A percentile compares a stretch with the other conserved stretches of the same genome.
Evolutionary conservation across 2,797 vertebrate genomes (phyloP).

Genomic region (Oceanodroma leucorhoa): DNA sequence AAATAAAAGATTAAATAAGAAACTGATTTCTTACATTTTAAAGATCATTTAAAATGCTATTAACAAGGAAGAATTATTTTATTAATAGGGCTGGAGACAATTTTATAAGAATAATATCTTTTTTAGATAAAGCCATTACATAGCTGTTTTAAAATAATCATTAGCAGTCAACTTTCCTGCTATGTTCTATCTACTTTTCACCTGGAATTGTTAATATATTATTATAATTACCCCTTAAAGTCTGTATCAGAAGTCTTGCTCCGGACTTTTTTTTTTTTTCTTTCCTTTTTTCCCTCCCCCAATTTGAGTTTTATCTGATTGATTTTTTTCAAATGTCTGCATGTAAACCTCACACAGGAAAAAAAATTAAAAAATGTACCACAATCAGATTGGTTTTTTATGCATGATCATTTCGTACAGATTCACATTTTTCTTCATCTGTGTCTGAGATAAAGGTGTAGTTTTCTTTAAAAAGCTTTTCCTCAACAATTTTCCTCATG

Average conservation of each 20-base stretch:
- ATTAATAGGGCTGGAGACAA: background rate
- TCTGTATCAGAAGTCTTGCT: background rate
- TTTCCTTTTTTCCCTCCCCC: background rate
- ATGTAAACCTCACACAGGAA: background rate
- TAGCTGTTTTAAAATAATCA: background rate
- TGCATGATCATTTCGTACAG: background rate
- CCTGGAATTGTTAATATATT: background rate
- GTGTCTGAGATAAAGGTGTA: background rate
- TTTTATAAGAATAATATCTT: background rate
- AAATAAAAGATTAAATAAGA: background rate
- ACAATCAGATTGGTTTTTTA: background rate
- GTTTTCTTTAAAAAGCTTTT: background rate
- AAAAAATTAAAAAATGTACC: background rate
- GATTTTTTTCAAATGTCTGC: conserved; percentile 7
- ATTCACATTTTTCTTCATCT: background rate
- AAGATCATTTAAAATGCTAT: background rate
- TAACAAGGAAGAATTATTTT: background rate
- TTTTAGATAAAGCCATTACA: background rate
- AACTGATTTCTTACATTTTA: background rate
- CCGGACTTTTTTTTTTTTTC: background rate
- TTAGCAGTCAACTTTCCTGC: background rate
- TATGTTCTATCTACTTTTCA: background rate
- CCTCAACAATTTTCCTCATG: background rate
- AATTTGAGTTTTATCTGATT: background rate
- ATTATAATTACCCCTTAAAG: background rate